Conservation (phyloP, 2,797 vertebrate species). For the Gymnothorax javanicus region DNA sequence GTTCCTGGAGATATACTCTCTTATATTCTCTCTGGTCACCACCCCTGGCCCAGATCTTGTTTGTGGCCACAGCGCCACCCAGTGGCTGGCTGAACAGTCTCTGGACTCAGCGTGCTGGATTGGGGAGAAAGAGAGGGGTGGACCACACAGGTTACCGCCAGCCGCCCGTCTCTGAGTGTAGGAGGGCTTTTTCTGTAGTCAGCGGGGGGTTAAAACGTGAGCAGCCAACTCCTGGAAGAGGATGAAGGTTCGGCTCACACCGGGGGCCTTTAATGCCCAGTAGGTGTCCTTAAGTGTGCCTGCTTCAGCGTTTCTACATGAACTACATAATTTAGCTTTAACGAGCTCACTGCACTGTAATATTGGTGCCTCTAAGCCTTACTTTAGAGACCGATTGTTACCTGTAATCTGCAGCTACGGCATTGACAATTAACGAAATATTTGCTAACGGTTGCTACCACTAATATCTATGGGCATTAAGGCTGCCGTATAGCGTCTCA, state of each 20-base stretch:
- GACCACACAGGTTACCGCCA: slow-evolving; percentile 64
- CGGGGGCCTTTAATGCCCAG: slow-evolving; percentile 1
- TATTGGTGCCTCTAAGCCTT: neutral
- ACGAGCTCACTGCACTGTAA: neutral
- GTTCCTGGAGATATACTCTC: no score
- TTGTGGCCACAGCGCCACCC: neutral
- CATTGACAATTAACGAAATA: no score
- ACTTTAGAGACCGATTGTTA: no score
- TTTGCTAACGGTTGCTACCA: no score
- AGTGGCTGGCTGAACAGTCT: neutral
- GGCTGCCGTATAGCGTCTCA: no score
- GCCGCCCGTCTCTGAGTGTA: slow-evolving; percentile 53
- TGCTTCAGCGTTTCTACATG: neutral
- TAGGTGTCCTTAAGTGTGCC: slow-evolving; percentile 2
- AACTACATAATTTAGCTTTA: slow-evolving; percentile 18
- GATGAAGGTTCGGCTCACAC: slow-evolving; percentile 19
- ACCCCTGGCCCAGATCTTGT: slow-evolving; percentile 15
- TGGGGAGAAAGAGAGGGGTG: slow-evolving; percentile 3
- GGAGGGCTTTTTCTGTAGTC: slow-evolving; percentile 61
- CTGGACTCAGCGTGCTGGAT: neutral
- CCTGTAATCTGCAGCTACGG: no score
- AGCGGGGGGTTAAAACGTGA: slow-evolving; percentile 56
- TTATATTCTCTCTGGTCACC: neutral
- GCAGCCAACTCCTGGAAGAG: slow-evolving; percentile 21
- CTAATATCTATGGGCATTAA: no score